Evolutionary conservation across 1,140 invertebrate species (phyloP).

Genomic region (Centruroides vittatus): DNA sequence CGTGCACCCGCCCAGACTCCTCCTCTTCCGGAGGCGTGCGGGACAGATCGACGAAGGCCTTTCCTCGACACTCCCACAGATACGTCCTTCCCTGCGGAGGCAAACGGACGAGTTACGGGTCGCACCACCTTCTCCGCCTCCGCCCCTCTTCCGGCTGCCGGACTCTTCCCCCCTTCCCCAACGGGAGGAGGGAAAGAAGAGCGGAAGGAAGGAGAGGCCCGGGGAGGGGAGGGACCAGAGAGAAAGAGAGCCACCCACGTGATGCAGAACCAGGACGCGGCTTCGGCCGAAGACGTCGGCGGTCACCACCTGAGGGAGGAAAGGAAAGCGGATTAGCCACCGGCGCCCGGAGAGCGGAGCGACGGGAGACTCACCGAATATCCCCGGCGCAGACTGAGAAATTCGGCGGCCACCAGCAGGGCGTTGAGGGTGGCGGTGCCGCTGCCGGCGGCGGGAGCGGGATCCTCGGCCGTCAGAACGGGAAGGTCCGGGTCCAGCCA

Average conservation of each 20-base stretch:
- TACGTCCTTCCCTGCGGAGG: constrained; percentile 26
- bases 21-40: constrained; percentile 5
- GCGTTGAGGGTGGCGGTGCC: constrained; percentile 40
- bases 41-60: constrained; percentile 28
- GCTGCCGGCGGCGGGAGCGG: constrained; percentile 31
- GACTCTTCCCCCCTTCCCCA: too few relatives aligned
- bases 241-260: constrained; percentile 22
- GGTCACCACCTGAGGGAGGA: constrained; percentile 27
- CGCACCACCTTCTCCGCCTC: too few relatives aligned
- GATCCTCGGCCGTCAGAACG: constrained; percentile 32
- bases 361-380: constrained; percentile 26
- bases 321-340: constrained; percentile 2
- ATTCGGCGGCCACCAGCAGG: constrained; percentile 34
- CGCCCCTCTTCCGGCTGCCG: too few relatives aligned
- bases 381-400: constrained; percentile 30
- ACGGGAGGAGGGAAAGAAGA: too few relatives aligned
- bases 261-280: constrained; percentile 34
- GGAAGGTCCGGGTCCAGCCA: constrained; percentile 25
- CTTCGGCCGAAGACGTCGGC: constrained; percentile 31
- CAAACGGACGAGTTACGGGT: too few relatives aligned
- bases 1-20: not conserved
- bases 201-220: too few relatives aligned
- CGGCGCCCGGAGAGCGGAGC: not conserved
- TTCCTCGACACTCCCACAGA: constrained; percentile 29
- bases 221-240: too few relatives aligned